Conservation (phyloP, 2,113 vertebrate genomes). For the Archocentrus centrarchus region DNA sequence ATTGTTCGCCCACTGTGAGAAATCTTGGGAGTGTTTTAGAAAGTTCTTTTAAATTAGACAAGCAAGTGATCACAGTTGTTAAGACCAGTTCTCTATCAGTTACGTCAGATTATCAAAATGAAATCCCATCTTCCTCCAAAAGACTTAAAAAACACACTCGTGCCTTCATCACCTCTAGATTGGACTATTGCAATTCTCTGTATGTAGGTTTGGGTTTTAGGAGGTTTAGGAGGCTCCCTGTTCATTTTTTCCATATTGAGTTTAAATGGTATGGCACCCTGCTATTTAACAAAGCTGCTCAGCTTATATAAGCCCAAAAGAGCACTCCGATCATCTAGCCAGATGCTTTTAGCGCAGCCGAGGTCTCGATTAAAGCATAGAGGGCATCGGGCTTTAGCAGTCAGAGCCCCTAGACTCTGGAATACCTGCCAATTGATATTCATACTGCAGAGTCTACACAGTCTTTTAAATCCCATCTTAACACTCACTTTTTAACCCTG, state of each 20-base stretch:
- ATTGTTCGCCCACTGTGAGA: too few relatives aligned
- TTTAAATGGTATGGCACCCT: fast-evolving
- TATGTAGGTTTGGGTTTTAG: too few relatives aligned
- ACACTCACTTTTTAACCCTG: fast-evolving
- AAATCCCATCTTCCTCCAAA: not conserved
- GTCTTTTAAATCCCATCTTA: not conserved
- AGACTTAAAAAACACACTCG: not conserved
- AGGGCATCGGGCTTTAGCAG: too few relatives aligned
- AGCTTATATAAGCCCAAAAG: not conserved
- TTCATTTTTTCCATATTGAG: not conserved
- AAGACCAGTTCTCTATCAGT: not conserved
- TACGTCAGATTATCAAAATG: not conserved
- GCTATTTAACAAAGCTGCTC: not conserved
- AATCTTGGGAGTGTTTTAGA: too few relatives aligned
- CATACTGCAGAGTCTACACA: too few relatives aligned
- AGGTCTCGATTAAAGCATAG: not conserved
- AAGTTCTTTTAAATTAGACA: too few relatives aligned
- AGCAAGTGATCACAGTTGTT: too few relatives aligned
- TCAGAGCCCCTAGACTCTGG: too few relatives aligned
- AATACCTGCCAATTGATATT: too few relatives aligned
- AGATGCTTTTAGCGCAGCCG: not conserved
- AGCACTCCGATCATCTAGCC: too few relatives aligned
- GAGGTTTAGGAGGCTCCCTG: not conserved
- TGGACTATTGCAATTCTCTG: not conserved
- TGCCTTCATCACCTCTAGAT: not conserved